phyloP scores from a whole-genome alignment of 2,113 vertebrate genomes.

The Pangasianodon hypophthalmus region DNA sequence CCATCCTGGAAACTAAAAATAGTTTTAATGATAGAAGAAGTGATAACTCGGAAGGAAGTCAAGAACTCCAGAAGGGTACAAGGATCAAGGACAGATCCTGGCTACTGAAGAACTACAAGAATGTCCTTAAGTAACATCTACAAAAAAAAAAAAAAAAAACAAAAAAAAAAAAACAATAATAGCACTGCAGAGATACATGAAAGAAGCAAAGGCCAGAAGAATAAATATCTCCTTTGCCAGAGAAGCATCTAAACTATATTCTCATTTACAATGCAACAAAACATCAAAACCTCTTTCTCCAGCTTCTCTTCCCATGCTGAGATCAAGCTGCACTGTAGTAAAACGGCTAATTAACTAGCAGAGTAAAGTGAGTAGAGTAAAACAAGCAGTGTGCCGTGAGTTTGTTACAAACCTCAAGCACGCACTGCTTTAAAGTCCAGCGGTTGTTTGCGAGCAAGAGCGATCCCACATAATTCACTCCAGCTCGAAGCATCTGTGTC shows the following conservation, averaged over 20 bases:
- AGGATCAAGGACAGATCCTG: neutral
- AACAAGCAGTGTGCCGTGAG: neutral
- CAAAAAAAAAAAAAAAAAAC: neutral
- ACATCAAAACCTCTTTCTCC: neutral
- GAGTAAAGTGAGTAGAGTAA: neutral
- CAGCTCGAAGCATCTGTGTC: constrained; percentile 38
- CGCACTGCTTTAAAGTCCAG: neutral
- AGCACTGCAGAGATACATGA: neutral
- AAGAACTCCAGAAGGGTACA: neutral
- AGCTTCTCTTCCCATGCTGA: neutral
- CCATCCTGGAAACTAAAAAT: neutral
- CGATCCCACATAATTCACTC: neutral
- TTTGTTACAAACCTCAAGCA: constrained; percentile 10
- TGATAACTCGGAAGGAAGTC: neutral
- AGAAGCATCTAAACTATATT: neutral
- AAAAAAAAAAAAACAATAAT: neutral
- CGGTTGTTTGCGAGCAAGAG: neutral
- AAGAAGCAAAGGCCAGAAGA: neutral
- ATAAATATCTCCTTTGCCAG: neutral
- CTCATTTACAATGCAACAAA: neutral
- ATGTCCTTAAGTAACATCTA: neutral
- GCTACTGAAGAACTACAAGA: neutral
- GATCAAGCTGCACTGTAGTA: neutral
- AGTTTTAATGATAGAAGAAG: neutral
- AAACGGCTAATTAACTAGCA: neutral